phyloP scores from a whole-genome alignment of 2,888 invertebrate species.

The Phyllotreta cruciferae region DNA sequence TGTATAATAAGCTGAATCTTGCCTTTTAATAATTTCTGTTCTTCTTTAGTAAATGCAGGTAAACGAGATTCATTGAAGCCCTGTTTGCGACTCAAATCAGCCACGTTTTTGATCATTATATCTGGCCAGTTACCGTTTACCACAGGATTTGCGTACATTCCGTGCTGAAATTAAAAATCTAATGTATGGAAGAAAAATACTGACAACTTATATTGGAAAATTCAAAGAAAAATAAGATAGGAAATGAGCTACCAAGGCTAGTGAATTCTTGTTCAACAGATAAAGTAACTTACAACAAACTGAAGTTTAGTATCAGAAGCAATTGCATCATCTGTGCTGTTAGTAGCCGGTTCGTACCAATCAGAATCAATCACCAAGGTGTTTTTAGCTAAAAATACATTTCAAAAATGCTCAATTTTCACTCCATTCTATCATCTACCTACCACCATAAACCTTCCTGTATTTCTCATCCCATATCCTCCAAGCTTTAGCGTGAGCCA shows the following conservation, averaged over 20 bases:
- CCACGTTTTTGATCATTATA: slow-evolving; percentile 69
- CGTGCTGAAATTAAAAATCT: slow-evolving; percentile 42
- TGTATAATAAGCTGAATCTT: slow-evolving; percentile 56
- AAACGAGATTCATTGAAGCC: slow-evolving; percentile 67
- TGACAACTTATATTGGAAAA: no score
- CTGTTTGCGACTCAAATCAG: slow-evolving; percentile 61
- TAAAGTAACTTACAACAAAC: slow-evolving; percentile 61
- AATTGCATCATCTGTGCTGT: slow-evolving; percentile 64
- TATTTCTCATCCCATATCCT: slow-evolving; percentile 70
- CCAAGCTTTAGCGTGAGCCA: slow-evolving; percentile 73
- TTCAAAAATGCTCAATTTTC: not conserved
- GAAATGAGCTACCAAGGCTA: no score
- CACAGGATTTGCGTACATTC: slow-evolving; percentile 65
- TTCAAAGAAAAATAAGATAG: no score
- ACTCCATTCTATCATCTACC: slow-evolving; percentile 14
- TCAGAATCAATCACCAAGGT: slow-evolving; percentile 67
- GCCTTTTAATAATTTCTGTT: slow-evolving; percentile 66
- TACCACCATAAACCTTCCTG: slow-evolving; percentile 64
- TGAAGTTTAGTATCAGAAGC: slow-evolving; percentile 65
- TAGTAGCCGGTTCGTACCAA: slow-evolving; percentile 68
- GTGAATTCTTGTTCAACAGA: no score
- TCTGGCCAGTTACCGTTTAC: slow-evolving; percentile 71
- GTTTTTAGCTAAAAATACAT: slow-evolving; percentile 33
- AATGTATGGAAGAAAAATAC: no score
- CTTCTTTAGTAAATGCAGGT: slow-evolving; percentile 67